Evolutionary conservation across 2,888 invertebrate genomes (phyloP).

Genomic region (Liposcelis brunnea): DNA sequence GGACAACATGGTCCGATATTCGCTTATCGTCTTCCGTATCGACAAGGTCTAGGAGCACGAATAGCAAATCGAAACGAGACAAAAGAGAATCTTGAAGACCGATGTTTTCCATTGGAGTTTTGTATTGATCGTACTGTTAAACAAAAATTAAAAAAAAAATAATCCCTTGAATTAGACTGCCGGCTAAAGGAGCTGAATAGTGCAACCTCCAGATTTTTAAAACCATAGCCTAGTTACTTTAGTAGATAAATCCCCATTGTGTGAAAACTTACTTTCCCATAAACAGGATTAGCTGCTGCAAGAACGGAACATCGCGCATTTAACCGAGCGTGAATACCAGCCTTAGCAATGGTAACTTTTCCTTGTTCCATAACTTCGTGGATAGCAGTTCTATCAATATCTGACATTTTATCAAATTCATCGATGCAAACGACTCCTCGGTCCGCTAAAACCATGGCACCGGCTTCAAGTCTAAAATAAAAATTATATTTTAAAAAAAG

Average conservation of each 20-base stretch:
- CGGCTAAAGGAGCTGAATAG: background rate
- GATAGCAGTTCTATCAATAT: constrained; percentile 95
- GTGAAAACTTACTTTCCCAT: constrained; percentile 53
- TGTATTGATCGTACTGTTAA: constrained; percentile 89
- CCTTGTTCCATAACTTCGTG: constrained; percentile 99
- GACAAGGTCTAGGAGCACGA: constrained; percentile 88
- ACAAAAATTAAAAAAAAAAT: constrained; percentile 11
- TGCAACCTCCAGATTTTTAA: constrained; percentile 1
- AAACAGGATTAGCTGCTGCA: constrained; percentile 99
- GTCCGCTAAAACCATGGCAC: constrained; percentile 99
- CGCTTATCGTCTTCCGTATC: constrained; percentile 78
- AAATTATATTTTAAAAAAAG: no score
- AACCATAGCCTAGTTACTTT: background rate
- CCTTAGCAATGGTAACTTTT: constrained; percentile 92
- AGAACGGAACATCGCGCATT: constrained; percentile 96
- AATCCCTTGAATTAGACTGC: background rate
- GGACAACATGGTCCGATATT: constrained; percentile 91
- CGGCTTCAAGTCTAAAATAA: constrained; percentile 64
- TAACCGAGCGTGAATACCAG: constrained; percentile 94
- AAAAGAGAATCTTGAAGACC: constrained; percentile 92
- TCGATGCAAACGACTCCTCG: constrained; percentile 93
- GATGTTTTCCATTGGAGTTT: constrained; percentile 99
- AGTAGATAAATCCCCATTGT: constrained; percentile 7
- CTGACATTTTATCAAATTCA: constrained; percentile 99
- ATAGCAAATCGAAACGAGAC: constrained; percentile 95